phyloP scores from a whole-genome alignment of 2,888 invertebrate species.

The Furcula furcula region DNA sequence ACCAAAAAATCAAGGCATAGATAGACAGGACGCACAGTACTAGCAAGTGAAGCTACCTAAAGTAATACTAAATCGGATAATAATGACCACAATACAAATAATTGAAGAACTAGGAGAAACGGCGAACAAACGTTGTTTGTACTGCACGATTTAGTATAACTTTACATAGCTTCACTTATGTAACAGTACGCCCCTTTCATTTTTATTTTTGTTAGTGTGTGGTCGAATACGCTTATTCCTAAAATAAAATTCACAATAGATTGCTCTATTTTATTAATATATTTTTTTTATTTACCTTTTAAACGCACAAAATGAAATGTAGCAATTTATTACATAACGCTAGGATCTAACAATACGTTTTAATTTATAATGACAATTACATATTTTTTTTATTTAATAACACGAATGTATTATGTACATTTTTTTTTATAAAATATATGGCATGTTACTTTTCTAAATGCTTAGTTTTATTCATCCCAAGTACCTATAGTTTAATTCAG shows the following conservation, averaged over 20 bases:
- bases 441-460: constrained; percentile 76
- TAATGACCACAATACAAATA: no score
- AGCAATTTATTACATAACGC: constrained; percentile 52
- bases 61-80: no score
- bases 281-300: constrained; percentile 32
- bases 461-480: constrained; percentile 37
- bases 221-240: constrained; percentile 42
- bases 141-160: no score
- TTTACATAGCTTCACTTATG: no score
- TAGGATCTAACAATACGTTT: constrained; percentile 30
- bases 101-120: no score
- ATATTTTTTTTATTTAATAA: constrained; percentile 53
- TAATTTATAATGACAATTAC: constrained; percentile 39
- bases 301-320: constrained; percentile 59
- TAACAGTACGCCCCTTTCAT: no score
- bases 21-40: no score
- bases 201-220: no score
- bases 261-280: constrained; percentile 52
- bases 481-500: no score
- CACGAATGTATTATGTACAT: constrained; percentile 59
- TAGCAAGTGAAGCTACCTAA: no score
- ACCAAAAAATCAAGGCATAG: no score
- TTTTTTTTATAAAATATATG: constrained; percentile 75
- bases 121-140: no score
- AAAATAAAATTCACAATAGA: constrained; percentile 42